Conservation (phyloP, 2,113 vertebrate species). For the Thinocorus orbignyianus region DNA sequence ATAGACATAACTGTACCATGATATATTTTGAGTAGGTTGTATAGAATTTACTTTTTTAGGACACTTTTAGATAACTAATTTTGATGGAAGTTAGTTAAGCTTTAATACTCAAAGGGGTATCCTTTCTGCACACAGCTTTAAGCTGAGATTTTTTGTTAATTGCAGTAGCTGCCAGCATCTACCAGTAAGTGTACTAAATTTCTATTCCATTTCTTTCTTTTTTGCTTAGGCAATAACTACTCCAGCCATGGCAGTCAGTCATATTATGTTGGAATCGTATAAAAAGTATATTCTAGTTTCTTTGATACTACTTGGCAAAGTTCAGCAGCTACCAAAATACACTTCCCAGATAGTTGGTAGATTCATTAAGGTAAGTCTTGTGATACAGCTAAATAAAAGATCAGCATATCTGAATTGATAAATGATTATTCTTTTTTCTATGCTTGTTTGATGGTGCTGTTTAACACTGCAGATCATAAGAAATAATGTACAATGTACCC, state of each 20-base stretch:
- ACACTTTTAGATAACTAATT: neutral
- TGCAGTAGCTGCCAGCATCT: neutral
- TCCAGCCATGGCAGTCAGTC: slow-evolving; percentile 99
- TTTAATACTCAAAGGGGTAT: neutral
- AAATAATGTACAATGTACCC: neutral
- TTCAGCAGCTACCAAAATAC: slow-evolving; percentile 96
- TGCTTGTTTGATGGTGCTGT: neutral
- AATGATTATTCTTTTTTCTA: too few relatives aligned
- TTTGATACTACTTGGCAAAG: slow-evolving; percentile 97
- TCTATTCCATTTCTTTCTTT: slow-evolving; percentile 14
- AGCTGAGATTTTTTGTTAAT: neutral
- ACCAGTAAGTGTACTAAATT: neutral
- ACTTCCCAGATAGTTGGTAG: slow-evolving; percentile 98
- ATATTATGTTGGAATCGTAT: slow-evolving; percentile 99
- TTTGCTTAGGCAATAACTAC: slow-evolving; percentile 92
- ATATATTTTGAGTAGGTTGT: neutral
- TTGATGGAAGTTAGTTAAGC: neutral
- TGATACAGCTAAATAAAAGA: neutral
- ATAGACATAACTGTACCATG: neutral
- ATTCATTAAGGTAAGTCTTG: slow-evolving; percentile 93
- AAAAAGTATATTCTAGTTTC: slow-evolving; percentile 99
- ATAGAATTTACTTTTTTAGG: neutral
- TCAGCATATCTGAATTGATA: neutral
- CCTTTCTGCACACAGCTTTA: neutral
- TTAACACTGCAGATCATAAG: neutral